Evolutionary conservation across 2,888 invertebrate species (phyloP).

Genomic region (Incurvaria masculella): DNA sequence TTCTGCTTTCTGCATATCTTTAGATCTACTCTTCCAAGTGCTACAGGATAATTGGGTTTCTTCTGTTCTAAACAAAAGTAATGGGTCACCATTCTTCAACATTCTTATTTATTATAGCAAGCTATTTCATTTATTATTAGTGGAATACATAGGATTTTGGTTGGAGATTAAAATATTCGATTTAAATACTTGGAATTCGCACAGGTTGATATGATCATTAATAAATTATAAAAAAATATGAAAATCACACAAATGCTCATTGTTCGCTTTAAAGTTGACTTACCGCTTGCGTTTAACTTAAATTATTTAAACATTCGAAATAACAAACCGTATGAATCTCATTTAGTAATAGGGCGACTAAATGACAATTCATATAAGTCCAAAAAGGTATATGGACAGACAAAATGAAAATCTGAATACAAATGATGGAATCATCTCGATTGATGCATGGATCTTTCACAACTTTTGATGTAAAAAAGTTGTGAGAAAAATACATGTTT

Average conservation of each 20-base stretch:
- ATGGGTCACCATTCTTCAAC: no score
- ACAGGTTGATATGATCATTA: background rate
- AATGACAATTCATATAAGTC: constrained; percentile 53
- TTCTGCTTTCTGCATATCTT: no score
- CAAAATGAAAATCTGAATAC: background rate
- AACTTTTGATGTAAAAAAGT: constrained; percentile 1
- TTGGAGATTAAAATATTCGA: background rate
- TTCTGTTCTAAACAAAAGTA: no score
- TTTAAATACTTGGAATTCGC: constrained; percentile 1
- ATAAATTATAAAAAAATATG: no score
- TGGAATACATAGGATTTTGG: background rate
- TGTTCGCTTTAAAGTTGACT: no score
- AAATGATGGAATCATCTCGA: background rate
- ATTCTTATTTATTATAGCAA: no score
- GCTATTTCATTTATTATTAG: no score
- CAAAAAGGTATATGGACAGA: constrained; percentile 32
- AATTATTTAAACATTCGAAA: background rate
- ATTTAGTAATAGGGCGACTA: constrained; percentile 56
- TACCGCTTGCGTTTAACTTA: no score
- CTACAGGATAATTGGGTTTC: no score
- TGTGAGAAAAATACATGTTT: background rate
- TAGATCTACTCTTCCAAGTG: no score
- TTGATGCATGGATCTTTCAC: background rate
- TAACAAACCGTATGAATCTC: constrained; percentile 41
- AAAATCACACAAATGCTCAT: no score